A percentile compares a stretch with the other conserved stretches of the same genome.
phyloP scores from a whole-genome alignment of 2,113 vertebrate genomes.

The Marmota flaviventris region DNA sequence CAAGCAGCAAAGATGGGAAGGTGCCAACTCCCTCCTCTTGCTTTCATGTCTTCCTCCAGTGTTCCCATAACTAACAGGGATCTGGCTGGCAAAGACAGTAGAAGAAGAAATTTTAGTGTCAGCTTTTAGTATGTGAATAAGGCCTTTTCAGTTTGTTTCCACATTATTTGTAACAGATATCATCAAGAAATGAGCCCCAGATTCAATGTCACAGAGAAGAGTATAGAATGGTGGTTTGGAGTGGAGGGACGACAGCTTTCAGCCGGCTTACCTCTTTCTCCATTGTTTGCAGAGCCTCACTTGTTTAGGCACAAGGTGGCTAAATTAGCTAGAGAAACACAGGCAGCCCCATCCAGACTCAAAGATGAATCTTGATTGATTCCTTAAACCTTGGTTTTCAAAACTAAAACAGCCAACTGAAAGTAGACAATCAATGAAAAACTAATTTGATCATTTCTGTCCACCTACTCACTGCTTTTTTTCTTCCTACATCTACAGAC shows the following conservation, averaged over 20 bases:
- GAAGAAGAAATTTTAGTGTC: background rate
- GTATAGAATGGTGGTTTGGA: no score
- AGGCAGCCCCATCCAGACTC: background rate
- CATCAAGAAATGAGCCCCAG: background rate
- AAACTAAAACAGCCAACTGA: background rate
- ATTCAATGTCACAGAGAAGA: background rate
- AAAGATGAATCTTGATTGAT: background rate
- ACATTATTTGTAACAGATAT: no score
- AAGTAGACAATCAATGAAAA: background rate
- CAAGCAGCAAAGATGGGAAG: background rate
- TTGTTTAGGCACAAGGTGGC: background rate
- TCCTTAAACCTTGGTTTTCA: background rate
- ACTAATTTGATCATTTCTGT: background rate
- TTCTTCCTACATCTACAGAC: background rate
- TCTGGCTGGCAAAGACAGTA: background rate
- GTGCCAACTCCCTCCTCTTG: background rate
- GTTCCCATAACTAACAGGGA: no score
- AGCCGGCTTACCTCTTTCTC: background rate
- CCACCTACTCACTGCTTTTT: fast-evolving
- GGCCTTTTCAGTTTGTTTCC: background rate
- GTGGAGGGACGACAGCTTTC: background rate
- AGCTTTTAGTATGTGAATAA: background rate
- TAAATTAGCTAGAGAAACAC: background rate
- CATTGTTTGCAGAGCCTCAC: background rate
- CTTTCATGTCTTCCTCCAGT: background rate